phyloP scores from a whole-genome alignment of 2,888 invertebrate genomes.

The Protonemura montana region DNA sequence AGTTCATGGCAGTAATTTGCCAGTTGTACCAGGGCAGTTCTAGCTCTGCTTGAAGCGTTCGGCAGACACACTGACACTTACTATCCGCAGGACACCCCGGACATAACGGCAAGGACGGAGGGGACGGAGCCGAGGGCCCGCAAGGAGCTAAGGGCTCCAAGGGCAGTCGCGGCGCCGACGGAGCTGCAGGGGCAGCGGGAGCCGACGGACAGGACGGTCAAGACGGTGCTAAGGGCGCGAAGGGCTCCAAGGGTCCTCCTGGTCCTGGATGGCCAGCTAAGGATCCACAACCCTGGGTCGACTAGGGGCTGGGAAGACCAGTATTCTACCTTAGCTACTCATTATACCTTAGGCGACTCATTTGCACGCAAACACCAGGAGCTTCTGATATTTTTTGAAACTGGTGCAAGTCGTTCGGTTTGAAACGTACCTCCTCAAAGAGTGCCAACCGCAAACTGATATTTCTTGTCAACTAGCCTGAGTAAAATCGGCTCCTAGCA shows the following conservation, averaged over 20 bases:
- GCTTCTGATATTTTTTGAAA: too few relatives aligned
- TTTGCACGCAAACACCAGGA: too few relatives aligned
- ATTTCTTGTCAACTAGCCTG: too few relatives aligned
- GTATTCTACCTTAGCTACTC: too few relatives aligned
- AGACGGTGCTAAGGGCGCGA: conserved; percentile 24
- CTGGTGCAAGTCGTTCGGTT: too few relatives aligned
- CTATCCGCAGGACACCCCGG: conserved; percentile 5
- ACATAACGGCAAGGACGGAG: conserved; percentile 2
- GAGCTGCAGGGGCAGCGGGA: conserved; percentile 53
- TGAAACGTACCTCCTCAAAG: too few relatives aligned
- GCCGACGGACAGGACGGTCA: conserved; percentile 17
- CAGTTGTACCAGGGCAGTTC: too few relatives aligned
- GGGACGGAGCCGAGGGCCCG: not conserved
- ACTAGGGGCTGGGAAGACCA: not conserved
- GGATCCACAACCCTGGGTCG: not conserved
- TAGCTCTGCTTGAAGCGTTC: not conserved
- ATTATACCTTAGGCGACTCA: too few relatives aligned
- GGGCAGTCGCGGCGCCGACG: conserved; percentile 59
- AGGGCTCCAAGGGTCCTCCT: conserved; percentile 26
- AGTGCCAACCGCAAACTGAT: too few relatives aligned
- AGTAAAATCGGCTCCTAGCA: too few relatives aligned
- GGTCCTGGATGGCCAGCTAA: conserved; percentile 16
- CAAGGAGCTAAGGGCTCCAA: not conserved
- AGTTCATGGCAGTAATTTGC: too few relatives aligned
- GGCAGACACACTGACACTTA: conserved; percentile 59